Conservation (phyloP, 2,797 vertebrate species). For the Spondyliosoma cantharus region DNA sequence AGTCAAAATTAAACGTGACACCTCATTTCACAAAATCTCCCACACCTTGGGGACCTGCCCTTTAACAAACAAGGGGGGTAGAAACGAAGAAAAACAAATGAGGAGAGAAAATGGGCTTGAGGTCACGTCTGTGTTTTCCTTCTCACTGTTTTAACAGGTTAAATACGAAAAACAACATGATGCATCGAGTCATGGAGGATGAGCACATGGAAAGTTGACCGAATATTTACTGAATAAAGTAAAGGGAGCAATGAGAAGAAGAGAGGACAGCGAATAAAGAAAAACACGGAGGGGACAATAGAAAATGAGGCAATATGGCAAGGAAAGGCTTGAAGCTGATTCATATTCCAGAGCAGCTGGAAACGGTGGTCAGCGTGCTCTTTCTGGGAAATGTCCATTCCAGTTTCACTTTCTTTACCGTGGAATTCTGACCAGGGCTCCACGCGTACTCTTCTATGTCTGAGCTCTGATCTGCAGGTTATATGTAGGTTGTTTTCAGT, state of each 20-base stretch:
- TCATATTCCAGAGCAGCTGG: slow-evolving; percentile 8
- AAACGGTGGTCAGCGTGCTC: neutral
- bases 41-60: neutral
- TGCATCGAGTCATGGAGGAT: neutral
- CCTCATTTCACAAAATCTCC: neutral
- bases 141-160: slow-evolving; percentile 21
- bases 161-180: slow-evolving; percentile 34
- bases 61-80: neutral
- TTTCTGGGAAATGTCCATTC: neutral
- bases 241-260: neutral
- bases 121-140: slow-evolving; percentile 32
- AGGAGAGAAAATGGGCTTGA: slow-evolving; percentile 14
- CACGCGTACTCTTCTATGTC: too few relatives aligned
- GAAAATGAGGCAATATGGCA: neutral
- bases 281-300: neutral
- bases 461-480: neutral
- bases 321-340: slow-evolving; percentile 1
- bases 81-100: slow-evolving; percentile 22
- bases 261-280: neutral
- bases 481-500: neutral
- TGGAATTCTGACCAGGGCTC: too few relatives aligned
- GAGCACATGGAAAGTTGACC: slow-evolving; percentile 2
- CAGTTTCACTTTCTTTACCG: slow-evolving; percentile 1
- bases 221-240: neutral
- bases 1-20: neutral